Percentiles rank a stretch among this genome's conserved stretches.
These are phyloP conservation scores for Microtus oregoni DNA, from an alignment of 2,113 vertebrate species.

Conservation along the genomic window DNA sequence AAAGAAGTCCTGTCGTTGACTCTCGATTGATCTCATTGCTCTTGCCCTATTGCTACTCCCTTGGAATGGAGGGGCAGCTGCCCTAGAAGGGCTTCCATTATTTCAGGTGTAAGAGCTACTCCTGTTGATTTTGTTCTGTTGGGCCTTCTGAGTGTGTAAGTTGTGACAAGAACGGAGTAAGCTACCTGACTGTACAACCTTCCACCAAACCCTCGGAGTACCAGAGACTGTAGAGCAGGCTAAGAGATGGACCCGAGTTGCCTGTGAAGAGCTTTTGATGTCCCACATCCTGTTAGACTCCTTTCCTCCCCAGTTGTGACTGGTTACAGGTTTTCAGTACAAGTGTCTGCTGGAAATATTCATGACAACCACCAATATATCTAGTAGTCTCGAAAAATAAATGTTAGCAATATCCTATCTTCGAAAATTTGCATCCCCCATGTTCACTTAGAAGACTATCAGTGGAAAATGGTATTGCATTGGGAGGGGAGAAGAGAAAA, in stretches of 20 bases:
- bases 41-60: background rate
- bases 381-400: slow-evolving; percentile 78
- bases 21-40: background rate
- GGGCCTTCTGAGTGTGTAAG: slow-evolving; percentile 40
- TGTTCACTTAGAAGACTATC: background rate
- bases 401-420: slow-evolving; percentile 75
- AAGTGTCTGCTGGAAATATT: slow-evolving; percentile 80
- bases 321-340: slow-evolving; percentile 74
- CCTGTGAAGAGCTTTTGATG: slow-evolving; percentile 58
- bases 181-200: background rate
- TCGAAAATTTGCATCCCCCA: slow-evolving; percentile 29
- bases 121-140: background rate
- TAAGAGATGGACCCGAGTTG: background rate
- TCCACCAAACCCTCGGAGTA: background rate
- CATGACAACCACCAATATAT: slow-evolving; percentile 83
- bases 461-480: background rate
- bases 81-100: slow-evolving; percentile 32
- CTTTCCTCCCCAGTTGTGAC: slow-evolving; percentile 65
- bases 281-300: slow-evolving; percentile 37
- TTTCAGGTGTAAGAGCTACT: slow-evolving; percentile 57
- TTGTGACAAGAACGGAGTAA: slow-evolving; percentile 17
- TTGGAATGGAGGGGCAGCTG: background rate
- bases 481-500: background rate
- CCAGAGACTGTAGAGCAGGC: background rate
- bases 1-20: slow-evolving; percentile 52